Conservation (phyloP, 23 tunicate genomes). For the Ciona savignyi region DNA sequence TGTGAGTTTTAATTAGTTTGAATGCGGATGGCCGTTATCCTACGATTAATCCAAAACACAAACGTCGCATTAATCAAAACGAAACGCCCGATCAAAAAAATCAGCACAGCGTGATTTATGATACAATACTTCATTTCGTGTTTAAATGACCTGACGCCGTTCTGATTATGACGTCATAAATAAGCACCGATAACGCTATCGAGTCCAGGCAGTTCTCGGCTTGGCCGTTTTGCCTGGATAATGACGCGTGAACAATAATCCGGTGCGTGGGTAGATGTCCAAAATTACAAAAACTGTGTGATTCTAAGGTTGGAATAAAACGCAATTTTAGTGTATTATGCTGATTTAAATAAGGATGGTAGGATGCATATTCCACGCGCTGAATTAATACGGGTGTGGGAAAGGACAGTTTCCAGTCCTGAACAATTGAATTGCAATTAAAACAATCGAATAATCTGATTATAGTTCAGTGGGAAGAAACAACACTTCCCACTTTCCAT, state of each 20-base stretch:
- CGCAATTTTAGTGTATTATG: too few relatives aligned
- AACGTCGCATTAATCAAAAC: too few relatives aligned
- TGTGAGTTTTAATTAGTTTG: too few relatives aligned
- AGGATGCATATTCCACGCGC: too few relatives aligned
- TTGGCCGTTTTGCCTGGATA: background rate
- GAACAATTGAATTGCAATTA: background rate
- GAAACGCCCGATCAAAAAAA: too few relatives aligned
- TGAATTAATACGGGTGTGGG: background rate
- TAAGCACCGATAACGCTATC: slow-evolving; percentile 15
- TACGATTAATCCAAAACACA: background rate
- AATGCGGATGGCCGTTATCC: background rate
- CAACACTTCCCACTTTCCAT: background rate
- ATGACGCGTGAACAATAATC: too few relatives aligned
- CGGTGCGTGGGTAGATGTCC: too few relatives aligned
- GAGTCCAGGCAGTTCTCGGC: slow-evolving; percentile 4
- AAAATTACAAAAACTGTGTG: too few relatives aligned
- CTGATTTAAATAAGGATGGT: too few relatives aligned
- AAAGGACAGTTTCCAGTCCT: background rate
- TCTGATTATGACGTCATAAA: background rate
- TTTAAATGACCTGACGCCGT: background rate
- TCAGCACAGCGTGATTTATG: too few relatives aligned
- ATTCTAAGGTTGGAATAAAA: too few relatives aligned
- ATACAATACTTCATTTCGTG: background rate
- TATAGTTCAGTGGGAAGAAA: background rate
- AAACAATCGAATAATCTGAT: background rate